A percentile compares a stretch with the other conserved stretches of the same genome.
These are phyloP conservation scores for Girardinichthys multiradiatus DNA, from an alignment of 2,113 vertebrate genomes.

Conservation along the genomic window DNA sequence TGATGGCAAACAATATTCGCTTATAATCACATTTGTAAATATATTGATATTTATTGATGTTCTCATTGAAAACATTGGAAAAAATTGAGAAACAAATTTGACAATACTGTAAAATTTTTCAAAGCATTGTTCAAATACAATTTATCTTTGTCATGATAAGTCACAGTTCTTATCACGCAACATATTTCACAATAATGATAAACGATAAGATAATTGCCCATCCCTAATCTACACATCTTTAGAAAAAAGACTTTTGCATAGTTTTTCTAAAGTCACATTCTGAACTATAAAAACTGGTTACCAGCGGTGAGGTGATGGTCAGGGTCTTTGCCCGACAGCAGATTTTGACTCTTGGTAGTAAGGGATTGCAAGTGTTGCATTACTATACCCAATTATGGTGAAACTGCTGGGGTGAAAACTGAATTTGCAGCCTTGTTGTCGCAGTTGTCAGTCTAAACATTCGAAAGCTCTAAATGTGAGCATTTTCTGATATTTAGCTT, in stretches of 20 bases:
- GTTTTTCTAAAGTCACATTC: not conserved
- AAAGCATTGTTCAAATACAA: not conserved
- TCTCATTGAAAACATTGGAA: not conserved
- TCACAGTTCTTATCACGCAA: not conserved
- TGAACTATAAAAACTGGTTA: not conserved
- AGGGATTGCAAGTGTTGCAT: conserved; percentile 3
- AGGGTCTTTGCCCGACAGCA: not conserved
- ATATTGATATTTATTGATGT: not conserved
- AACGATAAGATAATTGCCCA: no score
- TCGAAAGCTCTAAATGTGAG: not conserved
- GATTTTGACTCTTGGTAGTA: conserved; percentile 6
- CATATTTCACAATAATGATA: no score
- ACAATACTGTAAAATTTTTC: not conserved
- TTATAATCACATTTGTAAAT: not conserved
- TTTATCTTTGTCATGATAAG: not conserved
- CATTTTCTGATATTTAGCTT: no score
- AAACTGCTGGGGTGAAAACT: not conserved
- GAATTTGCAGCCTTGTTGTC: not conserved
- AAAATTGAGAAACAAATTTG: not conserved
- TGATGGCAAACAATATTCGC: no score
- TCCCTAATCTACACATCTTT: no score
- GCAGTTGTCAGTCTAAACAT: not conserved
- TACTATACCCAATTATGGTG: not conserved
- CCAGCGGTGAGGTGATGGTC: not conserved
- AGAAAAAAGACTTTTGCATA: not conserved